phyloP scores from a whole-genome alignment of 2,113 vertebrate genomes.

The Zapus hudsonius region DNA sequence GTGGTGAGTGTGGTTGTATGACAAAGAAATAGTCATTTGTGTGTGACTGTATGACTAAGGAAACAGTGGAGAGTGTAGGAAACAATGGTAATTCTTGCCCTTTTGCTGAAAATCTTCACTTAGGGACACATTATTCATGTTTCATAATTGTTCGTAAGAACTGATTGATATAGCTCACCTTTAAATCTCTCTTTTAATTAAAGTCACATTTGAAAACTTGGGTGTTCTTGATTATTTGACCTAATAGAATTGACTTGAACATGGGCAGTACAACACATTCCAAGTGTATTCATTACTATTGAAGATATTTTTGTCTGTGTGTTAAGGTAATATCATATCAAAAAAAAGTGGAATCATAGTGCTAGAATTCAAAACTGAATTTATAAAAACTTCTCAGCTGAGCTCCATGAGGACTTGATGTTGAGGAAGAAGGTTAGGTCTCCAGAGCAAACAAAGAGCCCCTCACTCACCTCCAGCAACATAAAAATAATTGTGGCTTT shows the following conservation, averaged over 20 bases:
- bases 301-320: not conserved
- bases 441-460: not conserved
- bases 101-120: not conserved
- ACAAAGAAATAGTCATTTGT: too few species aligned
- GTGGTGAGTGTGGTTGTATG: too few species aligned
- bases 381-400: too few species aligned
- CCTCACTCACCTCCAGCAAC: not conserved
- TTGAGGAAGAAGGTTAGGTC: not conserved
- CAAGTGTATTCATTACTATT: not conserved
- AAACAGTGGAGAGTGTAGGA: too few species aligned
- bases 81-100: not conserved
- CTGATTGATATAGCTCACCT: not conserved
- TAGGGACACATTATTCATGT: not conserved
- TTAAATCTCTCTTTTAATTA: not conserved
- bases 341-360: conserved; percentile 25
- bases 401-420: not conserved
- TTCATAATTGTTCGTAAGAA: conserved; percentile 18
- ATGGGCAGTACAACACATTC: not conserved
- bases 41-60: too few species aligned
- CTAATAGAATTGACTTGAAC: not conserved
- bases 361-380: not conserved
- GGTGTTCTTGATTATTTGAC: not conserved
- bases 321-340: conserved; percentile 36
- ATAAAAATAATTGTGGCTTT: not conserved
- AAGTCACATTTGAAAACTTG: conserved; percentile 17